Evolutionary conservation across 1,140 invertebrate genomes (phyloP).

Genomic region (Gonatopus flavifemur): DNA sequence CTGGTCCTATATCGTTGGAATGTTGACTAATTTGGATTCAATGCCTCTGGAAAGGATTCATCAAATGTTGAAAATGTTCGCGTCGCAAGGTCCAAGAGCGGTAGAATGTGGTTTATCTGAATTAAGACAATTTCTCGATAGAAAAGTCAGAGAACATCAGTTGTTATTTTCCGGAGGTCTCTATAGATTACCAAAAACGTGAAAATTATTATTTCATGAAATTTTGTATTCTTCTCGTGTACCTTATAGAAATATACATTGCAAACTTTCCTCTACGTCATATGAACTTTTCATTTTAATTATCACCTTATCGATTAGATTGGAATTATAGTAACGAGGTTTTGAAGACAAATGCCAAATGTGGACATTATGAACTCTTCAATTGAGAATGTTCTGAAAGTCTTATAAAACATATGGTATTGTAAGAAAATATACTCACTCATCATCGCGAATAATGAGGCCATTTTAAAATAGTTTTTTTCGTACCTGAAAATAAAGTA

Average conservation of each 20-base stretch:
- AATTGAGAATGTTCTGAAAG: too few species aligned
- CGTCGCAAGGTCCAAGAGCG: slow-evolving; percentile 79
- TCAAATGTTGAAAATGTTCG: slow-evolving; percentile 97
- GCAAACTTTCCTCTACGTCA: too few species aligned
- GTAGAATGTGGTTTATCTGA: slow-evolving; percentile 88
- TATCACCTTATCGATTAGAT: too few species aligned
- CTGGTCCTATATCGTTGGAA: slow-evolving; percentile 96
- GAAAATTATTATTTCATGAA: slow-evolving; percentile 4
- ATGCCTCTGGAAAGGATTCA: slow-evolving; percentile 92
- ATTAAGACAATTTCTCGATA: slow-evolving; percentile 85
- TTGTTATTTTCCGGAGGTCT: slow-evolving; percentile 81
- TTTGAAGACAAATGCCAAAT: too few species aligned
- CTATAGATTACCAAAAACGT: slow-evolving; percentile 81
- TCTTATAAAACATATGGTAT: too few species aligned
- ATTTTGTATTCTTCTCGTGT: neutral
- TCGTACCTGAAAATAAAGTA: too few species aligned
- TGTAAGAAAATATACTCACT: too few species aligned
- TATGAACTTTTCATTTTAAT: too few species aligned
- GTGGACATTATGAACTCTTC: too few species aligned
- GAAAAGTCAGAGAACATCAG: slow-evolving; percentile 89
- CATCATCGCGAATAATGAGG: too few species aligned
- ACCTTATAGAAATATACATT: neutral
- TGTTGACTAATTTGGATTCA: slow-evolving; percentile 94
- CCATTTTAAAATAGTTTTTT: too few species aligned
- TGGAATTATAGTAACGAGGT: too few species aligned